Evolutionary conservation across 2,797 vertebrate genomes (phyloP), one percentile per base, ranked within the genome.

Genomic region (Pseudotriccus pelzelni): DNA sequence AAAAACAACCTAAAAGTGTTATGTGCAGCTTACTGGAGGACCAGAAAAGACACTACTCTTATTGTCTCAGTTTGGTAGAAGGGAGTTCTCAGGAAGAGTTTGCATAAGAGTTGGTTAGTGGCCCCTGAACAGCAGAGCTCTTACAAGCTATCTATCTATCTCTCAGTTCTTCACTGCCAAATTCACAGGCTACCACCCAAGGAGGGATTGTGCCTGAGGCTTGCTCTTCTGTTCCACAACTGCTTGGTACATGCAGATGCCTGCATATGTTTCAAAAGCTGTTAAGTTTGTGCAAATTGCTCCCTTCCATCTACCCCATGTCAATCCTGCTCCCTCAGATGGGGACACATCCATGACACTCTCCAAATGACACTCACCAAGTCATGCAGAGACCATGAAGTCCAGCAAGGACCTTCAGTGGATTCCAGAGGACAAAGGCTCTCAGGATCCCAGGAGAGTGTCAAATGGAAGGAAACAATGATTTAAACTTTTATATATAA

Each of bases 141-240:
- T 84, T 64, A 83, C 53, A 62, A 75, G n/a, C 8, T 75, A 44
- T 62, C 10, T 75, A 44, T 62, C 10, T 78, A 44, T 64, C 73
- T 93, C 58, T 44, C 41, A 30, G 55, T 7, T 81, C 73, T 47
- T 76, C 46, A 81, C 50, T 88, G 77, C 39, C 85, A 91, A 93
- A 90, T 59, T 93, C 73, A 75, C 50, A 84, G 55, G 46, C 62
- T 88, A 12, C 87, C 79, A 91, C 82, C 79, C 82, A 95, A 53
- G 67, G 22, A 93, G 70, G 55, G 50, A 47, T 15, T 73, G 46
- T 88, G 90, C 89, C 89, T 66, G 50, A 76, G 66, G 91, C 69
- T 91, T 75, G 14, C 69, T 79, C 76, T 86, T 73, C 74, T 84
- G 18, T 58, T 90, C 82, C 62, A 44, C 69, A 64, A 6, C 75